These are phyloP conservation scores for Eremophila alpestris DNA, from an alignment of 2,797 vertebrate species.

Conservation along the genomic window DNA sequence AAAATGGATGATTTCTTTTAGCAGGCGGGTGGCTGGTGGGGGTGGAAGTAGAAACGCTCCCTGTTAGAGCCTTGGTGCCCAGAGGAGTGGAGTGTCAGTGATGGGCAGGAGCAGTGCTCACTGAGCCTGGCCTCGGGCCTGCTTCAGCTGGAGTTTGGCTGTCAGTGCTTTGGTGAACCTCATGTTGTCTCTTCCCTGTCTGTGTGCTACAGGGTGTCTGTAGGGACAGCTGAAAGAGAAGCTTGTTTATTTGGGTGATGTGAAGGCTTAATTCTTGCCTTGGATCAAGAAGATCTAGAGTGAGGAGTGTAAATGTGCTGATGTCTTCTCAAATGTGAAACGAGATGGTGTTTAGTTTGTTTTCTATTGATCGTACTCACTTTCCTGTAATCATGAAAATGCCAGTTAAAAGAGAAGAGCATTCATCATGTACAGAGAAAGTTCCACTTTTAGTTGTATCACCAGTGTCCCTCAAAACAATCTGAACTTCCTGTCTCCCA, in stretches of 20 bases:
- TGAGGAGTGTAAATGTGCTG: not conserved
- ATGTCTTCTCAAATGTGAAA: not conserved
- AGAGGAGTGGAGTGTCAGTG: accelerated
- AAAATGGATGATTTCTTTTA: not conserved
- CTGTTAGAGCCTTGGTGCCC: not conserved
- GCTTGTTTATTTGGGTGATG: not conserved
- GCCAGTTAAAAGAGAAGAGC: not conserved
- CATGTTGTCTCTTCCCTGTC: accelerated
- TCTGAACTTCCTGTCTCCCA: not conserved
- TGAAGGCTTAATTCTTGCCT: not conserved
- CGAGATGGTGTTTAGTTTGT: not conserved
- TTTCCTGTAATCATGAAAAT: not conserved
- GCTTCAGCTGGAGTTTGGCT: not conserved
- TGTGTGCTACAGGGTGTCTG: accelerated
- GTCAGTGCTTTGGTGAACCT: not conserved
- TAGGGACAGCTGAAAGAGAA: not conserved
- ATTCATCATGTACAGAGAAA: not conserved
- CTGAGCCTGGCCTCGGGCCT: not conserved
- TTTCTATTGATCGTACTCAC: not conserved
- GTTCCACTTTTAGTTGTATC: not conserved
- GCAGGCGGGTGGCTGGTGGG: not conserved
- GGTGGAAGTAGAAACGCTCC: not conserved
- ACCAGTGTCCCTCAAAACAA: not conserved
- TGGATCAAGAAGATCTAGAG: not conserved
- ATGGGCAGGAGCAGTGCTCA: accelerated